Evolutionary conservation across 2,113 vertebrate genomes (phyloP).

Genomic region (Fregetta grallaria): DNA sequence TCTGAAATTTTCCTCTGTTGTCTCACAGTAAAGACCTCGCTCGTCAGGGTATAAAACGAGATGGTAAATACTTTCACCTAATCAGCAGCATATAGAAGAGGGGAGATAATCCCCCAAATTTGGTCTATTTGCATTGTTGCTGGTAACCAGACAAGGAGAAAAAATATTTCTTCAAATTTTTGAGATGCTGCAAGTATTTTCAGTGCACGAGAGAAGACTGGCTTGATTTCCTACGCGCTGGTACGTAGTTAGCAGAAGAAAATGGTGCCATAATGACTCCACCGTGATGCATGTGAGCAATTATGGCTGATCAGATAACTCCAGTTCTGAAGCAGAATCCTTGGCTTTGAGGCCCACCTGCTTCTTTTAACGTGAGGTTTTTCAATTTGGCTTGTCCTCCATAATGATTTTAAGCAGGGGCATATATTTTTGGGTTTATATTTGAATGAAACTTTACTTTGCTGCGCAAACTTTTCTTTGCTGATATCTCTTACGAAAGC

Average conservation of each 20-base stretch:
- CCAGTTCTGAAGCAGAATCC: background rate
- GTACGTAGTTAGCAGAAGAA: background rate
- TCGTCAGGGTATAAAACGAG: background rate
- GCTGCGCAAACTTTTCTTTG: background rate
- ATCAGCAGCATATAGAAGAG: background rate
- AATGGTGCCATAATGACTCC: background rate
- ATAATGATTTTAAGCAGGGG: background rate
- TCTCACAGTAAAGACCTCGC: background rate
- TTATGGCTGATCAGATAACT: too few relatives aligned
- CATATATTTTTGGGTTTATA: background rate
- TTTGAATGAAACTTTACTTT: background rate
- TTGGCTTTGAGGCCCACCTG: background rate
- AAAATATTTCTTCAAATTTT: background rate
- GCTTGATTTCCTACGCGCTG: background rate
- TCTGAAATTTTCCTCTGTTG: background rate
- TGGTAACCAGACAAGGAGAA: background rate
- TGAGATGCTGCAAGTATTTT: background rate
- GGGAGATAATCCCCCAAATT: background rate
- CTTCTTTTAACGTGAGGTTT: background rate
- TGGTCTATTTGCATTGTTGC: background rate
- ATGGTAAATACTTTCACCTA: background rate
- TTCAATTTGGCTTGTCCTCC: background rate
- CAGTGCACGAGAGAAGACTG: background rate
- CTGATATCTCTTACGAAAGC: background rate
- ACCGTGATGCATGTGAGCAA: background rate